These are phyloP conservation scores for Scaptomyza parva DNA, from an alignment of 2,888 invertebrate genomes.

Conservation along the genomic window DNA sequence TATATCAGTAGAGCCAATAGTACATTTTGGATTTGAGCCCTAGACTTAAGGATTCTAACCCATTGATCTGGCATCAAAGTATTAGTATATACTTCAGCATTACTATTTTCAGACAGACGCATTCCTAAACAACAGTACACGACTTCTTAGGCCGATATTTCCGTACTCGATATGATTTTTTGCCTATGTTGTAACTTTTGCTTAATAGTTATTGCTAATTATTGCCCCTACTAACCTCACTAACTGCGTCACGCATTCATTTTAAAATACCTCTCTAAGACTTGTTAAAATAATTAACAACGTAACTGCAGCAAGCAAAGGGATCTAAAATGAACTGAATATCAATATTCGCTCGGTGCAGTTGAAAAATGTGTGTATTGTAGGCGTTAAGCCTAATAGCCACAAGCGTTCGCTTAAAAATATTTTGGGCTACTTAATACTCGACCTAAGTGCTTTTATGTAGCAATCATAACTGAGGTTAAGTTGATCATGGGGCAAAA, in stretches of 20 bases:
- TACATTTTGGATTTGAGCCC: not conserved
- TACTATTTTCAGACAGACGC: not conserved
- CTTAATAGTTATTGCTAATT: not conserved
- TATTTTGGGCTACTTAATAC: not conserved
- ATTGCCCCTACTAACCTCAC: not conserved
- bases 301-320: not conserved
- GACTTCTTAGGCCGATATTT: slow-evolving; percentile 1
- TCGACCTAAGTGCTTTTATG: not conserved
- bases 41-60: not conserved
- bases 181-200: not conserved
- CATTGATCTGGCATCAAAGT: not conserved
- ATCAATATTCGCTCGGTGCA: not conserved
- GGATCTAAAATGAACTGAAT: not conserved
- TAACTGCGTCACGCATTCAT: not conserved
- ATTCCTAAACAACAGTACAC: not conserved
- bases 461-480: not conserved
- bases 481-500: not conserved
- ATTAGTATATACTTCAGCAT: not conserved
- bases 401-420: slow-evolving; percentile 1
- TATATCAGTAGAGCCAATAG: not conserved
- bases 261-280: too few relatives aligned
- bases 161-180: not conserved
- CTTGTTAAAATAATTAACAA: not conserved
- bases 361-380: not conserved
- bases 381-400: not conserved